Conservation (phyloP, 1,140 invertebrate species). For the Zaprionus camerounensis region DNA sequence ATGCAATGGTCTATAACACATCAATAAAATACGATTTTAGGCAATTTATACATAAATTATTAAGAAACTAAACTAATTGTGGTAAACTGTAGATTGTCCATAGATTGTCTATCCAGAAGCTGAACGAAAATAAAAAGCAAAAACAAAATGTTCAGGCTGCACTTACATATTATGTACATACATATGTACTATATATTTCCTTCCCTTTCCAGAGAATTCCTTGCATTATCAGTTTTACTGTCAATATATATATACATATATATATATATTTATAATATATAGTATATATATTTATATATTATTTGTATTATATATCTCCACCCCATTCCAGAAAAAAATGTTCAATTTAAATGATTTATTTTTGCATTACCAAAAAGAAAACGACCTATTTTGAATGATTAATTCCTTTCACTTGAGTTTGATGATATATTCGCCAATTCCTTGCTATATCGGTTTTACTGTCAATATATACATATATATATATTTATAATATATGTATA, state of each 20-base stretch:
- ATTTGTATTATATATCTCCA: too few relatives aligned
- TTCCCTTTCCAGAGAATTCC: background rate
- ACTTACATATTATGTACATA: background rate
- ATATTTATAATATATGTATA: background rate
- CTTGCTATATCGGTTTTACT: slow-evolving; percentile 30
- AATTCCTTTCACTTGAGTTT: slow-evolving; percentile 61
- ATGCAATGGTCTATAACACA: slow-evolving; percentile 39
- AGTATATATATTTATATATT: too few relatives aligned
- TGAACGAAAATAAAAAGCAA: slow-evolving; percentile 8
- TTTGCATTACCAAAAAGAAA: slow-evolving; percentile 30
- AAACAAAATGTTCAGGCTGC: background rate
- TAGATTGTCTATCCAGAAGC: background rate
- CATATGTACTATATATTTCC: background rate
- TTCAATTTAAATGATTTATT: background rate
- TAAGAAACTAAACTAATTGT: slow-evolving; percentile 73
- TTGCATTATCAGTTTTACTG: too few relatives aligned
- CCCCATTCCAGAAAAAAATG: background rate
- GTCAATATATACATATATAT: background rate
- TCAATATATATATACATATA: background rate
- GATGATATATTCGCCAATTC: slow-evolving; percentile 68
- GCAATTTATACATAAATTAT: slow-evolving; percentile 72
- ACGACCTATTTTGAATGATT: slow-evolving; percentile 42
- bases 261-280: background rate
- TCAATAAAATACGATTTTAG: slow-evolving; percentile 66
- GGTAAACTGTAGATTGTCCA: slow-evolving; percentile 23